phyloP scores from a whole-genome alignment of 1,140 invertebrate species.

The Micrasema minimum region DNA sequence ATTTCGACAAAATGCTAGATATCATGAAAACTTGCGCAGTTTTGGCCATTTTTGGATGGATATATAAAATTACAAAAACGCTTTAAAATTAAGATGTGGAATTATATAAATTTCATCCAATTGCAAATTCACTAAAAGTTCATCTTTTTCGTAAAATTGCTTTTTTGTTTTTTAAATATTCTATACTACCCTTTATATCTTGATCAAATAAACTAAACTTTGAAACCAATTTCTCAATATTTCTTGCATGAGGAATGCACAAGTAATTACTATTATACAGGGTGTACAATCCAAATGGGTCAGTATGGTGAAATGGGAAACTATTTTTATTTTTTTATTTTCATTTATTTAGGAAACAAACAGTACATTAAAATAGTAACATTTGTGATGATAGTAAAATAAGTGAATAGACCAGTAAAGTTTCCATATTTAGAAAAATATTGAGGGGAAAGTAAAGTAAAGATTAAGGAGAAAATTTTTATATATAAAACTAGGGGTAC shows the following conservation, averaged over 20 bases:
- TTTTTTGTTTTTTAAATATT: conserved; percentile 16
- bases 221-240: conserved; percentile 1
- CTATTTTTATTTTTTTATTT: too few relatives aligned
- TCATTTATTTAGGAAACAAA: too few relatives aligned
- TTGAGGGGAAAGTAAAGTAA: too few relatives aligned
- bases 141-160: neutral
- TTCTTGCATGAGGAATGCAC: neutral
- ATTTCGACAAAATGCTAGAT: conserved; percentile 12
- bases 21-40: conserved; percentile 7
- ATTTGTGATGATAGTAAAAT: too few relatives aligned
- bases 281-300: too few relatives aligned
- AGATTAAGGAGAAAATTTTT: too few relatives aligned
- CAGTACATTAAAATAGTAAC: too few relatives aligned
- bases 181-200: conserved; percentile 4
- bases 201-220: conserved; percentile 3
- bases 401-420: too few relatives aligned
- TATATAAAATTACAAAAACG: conserved; percentile 4
- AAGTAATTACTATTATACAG: conserved; percentile 1
- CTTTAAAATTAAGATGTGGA: conserved; percentile 12
- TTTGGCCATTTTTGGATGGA: conserved; percentile 16
- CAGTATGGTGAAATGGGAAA: too few relatives aligned
- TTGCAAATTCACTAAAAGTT: conserved; percentile 3
- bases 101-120: neutral
- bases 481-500: too few relatives aligned
- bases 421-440: too few relatives aligned